A percentile compares a stretch with the other conserved stretches of the same genome.
phyloP scores from a whole-genome alignment of 2,797 vertebrate genomes.

The Lagodon rhomboides region DNA sequence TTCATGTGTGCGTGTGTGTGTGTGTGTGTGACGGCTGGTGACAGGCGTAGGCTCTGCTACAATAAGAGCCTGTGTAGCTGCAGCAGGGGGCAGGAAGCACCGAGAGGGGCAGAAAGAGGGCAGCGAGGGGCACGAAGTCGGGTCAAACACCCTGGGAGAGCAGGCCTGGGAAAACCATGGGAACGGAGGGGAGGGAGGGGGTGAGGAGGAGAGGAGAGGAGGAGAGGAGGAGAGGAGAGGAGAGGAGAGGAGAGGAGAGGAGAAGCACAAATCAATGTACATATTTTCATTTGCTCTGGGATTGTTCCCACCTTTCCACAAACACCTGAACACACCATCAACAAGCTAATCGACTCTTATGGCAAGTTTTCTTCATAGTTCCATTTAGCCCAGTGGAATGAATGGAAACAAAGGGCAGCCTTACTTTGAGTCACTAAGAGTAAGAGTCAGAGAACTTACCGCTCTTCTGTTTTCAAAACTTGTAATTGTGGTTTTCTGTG shows the following conservation, averaged over 20 bases:
- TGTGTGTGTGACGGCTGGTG: slow-evolving; percentile 37
- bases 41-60: slow-evolving; percentile 63
- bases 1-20: slow-evolving; percentile 19
- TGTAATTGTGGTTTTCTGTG: no score
- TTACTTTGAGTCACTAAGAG: no score
- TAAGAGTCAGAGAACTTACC: no score
- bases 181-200: neutral
- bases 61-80: slow-evolving; percentile 70
- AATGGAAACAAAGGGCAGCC: no score
- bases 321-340: neutral
- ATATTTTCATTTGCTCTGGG: no score
- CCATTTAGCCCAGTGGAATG: no score
- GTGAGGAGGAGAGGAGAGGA: neutral
- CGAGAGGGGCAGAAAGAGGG: slow-evolving; percentile 54
- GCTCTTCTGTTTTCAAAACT: no score
- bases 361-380: neutral
- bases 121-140: slow-evolving; percentile 62
- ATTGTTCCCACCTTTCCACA: neutral
- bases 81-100: slow-evolving; percentile 60
- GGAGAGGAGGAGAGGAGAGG: neutral
- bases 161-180: slow-evolving; percentile 66
- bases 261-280: neutral
- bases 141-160: slow-evolving; percentile 77
- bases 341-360: no score
- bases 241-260: neutral